Conservation (phyloP, 2,888 invertebrate species). For the Strigamia crassipes region DNA sequence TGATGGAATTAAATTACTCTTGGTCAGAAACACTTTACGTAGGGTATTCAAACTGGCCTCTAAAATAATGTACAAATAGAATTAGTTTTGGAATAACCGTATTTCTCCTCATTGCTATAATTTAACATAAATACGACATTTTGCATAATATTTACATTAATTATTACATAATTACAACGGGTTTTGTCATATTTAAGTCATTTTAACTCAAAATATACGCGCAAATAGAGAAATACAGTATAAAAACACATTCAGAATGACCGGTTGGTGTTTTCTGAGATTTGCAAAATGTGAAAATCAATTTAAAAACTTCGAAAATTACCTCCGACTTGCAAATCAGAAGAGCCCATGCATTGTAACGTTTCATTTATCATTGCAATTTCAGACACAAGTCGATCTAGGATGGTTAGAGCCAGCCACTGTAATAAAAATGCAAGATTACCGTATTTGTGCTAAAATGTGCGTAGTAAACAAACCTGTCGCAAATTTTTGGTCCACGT, state of each 20-base stretch:
- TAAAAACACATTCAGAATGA: too few relatives aligned
- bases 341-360: constrained; percentile 70
- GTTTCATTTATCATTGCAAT: constrained; percentile 73
- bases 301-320: constrained; percentile 53
- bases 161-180: too few relatives aligned
- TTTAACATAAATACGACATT: too few relatives aligned
- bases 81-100: too few relatives aligned
- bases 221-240: too few relatives aligned
- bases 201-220: too few relatives aligned
- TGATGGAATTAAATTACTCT: constrained; percentile 65
- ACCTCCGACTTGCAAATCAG: constrained; percentile 61
- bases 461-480: constrained; percentile 63
- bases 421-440: constrained; percentile 61
- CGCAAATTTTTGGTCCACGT: constrained; percentile 79
- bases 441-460: too few relatives aligned
- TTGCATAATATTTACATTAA: too few relatives aligned
- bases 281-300: too few relatives aligned
- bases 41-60: constrained; percentile 74
- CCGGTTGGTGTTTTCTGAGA: too few relatives aligned
- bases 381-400: constrained; percentile 75
- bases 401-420: constrained; percentile 86
- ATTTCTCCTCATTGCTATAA: too few relatives aligned
- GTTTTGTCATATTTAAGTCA: too few relatives aligned
- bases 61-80: constrained; percentile 49
- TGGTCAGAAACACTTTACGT: constrained; percentile 70